Evolutionary conservation across 2,888 invertebrate species (phyloP), one percentile per base, ranked within the genome.

Genomic region (Smittia aterrima): DNA sequence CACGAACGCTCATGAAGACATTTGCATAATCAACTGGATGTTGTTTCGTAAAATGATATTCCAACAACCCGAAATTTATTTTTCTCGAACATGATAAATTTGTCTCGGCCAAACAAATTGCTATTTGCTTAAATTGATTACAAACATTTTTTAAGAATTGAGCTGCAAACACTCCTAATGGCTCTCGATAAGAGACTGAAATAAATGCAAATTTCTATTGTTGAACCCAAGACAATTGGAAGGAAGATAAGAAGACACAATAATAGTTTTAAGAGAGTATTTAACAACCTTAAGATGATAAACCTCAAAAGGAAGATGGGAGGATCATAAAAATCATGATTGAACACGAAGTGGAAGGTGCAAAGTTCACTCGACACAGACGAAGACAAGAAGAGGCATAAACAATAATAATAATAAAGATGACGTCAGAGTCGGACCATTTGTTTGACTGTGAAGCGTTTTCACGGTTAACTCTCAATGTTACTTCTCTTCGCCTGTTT

Each of bases 401-500:
- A 9, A 58, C n/a, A n/a, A 47, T n/a, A 64, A 64, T 25, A 64
- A 64, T 64, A 64, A 64, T 64, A 64, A 25, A 64, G 64, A 64
- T 64, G 64, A 64, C 64, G 64, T 64, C 64, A 64, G 64, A 4
- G 7, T n/a, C 64, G 27, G 27, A 58, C 22, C 58, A 58, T 58
- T 58, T 11, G 58, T 18, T 22, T 22, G 58, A 13, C 9, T 18
- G 22, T 22, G 3, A 58, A 58, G 3, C 47, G 18, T 58, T 58
- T 58, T 58, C 58, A 58, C 58, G 58, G 58, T 22, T 58, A 58
- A 58, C n/a, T 18, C 47, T 47, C 47, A 47, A 47, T 47, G 47
- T 47, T 47, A 47, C 47, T 58, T 2, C 22, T 58, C 22, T 58
- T 7, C 13, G 58, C 16, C 47, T 58, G 2, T 22, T 58, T 58